Evolutionary conservation across 2,888 invertebrate genomes (phyloP), one percentile per base, ranked within the genome.

Genomic region (Epinotia brunnichana): DNA sequence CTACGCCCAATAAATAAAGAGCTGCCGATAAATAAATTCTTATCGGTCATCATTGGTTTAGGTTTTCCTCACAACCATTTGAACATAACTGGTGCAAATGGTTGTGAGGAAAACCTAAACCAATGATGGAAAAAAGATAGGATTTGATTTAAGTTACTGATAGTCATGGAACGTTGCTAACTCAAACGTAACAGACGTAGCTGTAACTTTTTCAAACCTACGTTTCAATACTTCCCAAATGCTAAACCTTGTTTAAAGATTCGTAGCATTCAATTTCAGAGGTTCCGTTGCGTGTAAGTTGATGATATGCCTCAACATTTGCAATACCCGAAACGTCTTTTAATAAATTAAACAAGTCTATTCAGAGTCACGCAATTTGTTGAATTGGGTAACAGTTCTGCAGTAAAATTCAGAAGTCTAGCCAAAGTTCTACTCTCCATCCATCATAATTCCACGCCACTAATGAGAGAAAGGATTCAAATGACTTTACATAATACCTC

Each of bases 391-490:
- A 59, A 60, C n/a, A n/a, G 48, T 5, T 48, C 5, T 48, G n/a
- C 4, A n/a, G 5, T 39, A 60, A 41, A 19, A 60, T 41, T 17
- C 19, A 60, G 17, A n/a, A 59, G n/a, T 10, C 15, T 13, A 9
- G 15, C 35, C 29, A 11, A 19, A 41, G 17, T 60, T 29, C 13
- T 5, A 48, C 5, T n/a, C n/a, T 48, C n/a, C 48, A 67, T 48
- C 29, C 24, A 68, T 57, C 59, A 59, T 68, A 29, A 41, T 48
- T 19, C 24, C 21, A 7, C 15, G 1, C 21, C 66, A 66, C 66
- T 66, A 66, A 74, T 70, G 70, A 82, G 82, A 79, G 82, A 79
- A 80, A 83, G 80, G 82, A 83, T 73, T 77, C 67, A n/a, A 66
- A 66, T 56, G 41, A 77, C 74, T 74, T 81, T 77, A 78, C 76